Evolutionary conservation across 2,888 invertebrate species (phyloP).

Genomic region (Ochropleura leucogaster): DNA sequence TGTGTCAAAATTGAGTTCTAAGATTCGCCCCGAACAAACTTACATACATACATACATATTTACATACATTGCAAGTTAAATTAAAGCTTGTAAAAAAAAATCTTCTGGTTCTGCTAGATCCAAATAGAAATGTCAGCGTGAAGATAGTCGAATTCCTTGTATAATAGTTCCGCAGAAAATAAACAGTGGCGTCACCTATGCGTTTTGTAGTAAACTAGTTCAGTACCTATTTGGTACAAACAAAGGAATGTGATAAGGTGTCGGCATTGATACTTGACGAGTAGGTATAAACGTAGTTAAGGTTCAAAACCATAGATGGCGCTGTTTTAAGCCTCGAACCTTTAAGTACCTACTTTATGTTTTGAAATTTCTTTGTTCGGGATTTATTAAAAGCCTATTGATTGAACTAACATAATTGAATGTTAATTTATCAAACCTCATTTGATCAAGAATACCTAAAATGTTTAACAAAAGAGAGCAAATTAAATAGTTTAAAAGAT

Average conservation of each 20-base stretch:
- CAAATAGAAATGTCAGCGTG: background rate
- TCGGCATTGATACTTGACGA: background rate
- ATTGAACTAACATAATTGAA: background rate
- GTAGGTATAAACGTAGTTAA: conserved; percentile 12
- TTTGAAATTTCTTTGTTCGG: background rate
- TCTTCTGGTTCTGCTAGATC: background rate
- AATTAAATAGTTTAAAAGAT: background rate
- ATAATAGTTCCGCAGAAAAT: background rate
- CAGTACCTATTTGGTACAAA: background rate
- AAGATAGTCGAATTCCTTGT: background rate
- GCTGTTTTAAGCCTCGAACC: background rate
- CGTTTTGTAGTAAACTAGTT: background rate
- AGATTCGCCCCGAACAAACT: no score
- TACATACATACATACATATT: no score
- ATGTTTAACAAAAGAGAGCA: background rate
- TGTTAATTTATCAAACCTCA: background rate
- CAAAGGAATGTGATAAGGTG: background rate
- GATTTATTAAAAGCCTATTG: background rate
- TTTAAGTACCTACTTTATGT: background rate
- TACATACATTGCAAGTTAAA: no score
- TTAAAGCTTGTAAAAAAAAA: no score
- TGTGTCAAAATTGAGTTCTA: no score
- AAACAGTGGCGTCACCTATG: conserved; percentile 42
- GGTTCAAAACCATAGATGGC: conserved; percentile 42
- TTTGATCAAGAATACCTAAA: background rate